Conservation (phyloP, 2,113 vertebrate species). For the Onychorhynchus coronatus region DNA sequence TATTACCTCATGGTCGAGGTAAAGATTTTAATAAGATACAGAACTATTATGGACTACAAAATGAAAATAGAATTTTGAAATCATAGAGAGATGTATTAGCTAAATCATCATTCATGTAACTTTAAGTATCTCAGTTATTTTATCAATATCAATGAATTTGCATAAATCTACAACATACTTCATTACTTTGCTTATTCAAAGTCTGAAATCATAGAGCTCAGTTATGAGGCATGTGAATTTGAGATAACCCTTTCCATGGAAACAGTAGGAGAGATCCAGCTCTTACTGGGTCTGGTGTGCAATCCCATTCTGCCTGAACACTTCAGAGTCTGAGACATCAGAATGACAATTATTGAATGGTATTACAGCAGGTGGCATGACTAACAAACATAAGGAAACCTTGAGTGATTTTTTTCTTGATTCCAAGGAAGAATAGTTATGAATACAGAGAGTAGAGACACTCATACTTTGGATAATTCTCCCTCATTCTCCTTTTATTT, state of each 20-base stretch:
- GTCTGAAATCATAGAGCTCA: neutral
- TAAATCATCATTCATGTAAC: neutral
- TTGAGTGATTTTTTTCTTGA: neutral
- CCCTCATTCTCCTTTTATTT: neutral
- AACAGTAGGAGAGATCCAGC: neutral
- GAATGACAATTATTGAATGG: neutral
- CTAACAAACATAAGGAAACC: neutral
- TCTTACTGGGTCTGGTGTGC: neutral
- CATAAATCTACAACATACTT: neutral
- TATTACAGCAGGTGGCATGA: neutral
- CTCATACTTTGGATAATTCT: neutral
- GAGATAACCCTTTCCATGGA: neutral
- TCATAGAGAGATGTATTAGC: neutral
- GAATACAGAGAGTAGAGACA: neutral
- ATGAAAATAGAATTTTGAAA: neutral
- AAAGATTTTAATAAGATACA: neutral
- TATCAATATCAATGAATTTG: neutral
- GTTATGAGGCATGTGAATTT: neutral
- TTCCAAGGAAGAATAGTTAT: neutral
- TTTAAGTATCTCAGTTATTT: neutral
- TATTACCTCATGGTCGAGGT: neutral
- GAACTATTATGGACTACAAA: neutral
- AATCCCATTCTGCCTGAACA: neutral
- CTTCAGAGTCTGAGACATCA: neutral
- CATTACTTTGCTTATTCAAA: neutral